These are phyloP conservation scores for Porites lobata DNA, from an alignment of 92 coral and sea anemone genomes.

Conservation along the genomic window DNA sequence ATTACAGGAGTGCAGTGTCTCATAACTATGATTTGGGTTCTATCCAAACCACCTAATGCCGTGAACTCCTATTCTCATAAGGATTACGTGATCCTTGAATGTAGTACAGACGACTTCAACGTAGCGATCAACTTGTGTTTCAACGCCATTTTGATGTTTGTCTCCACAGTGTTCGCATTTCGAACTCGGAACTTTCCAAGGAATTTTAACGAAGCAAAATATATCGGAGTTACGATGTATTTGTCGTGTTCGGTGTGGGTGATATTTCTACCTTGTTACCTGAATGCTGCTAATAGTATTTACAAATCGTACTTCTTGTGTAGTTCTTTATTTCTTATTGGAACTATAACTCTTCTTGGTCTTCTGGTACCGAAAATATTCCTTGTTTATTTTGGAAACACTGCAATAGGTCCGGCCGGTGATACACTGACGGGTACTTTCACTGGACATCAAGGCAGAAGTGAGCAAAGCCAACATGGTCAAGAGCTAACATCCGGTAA, in stretches of 20 bases:
- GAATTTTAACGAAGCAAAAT: conserved; percentile 98
- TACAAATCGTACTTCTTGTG: conserved; percentile 77
- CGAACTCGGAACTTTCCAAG: conserved; percentile 93
- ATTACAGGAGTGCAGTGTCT: conserved; percentile 83
- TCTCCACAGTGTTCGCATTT: conserved; percentile 92
- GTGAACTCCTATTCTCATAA: conserved; percentile 62
- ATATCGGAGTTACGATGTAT: conserved; percentile 94
- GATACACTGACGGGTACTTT: conserved; percentile 22
- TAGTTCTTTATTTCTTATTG: conserved; percentile 73
- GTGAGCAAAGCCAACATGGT: neutral
- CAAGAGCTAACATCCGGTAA: neutral
- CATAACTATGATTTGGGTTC: conserved; percentile 81
- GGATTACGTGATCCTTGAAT: conserved; percentile 71
- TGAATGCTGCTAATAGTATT: conserved; percentile 73
- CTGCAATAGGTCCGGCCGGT: conserved; percentile 48
- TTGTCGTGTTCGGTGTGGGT: conserved; percentile 96
- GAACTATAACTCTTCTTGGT: conserved; percentile 88
- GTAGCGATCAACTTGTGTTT: conserved; percentile 86
- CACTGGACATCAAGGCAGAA: conserved; percentile 11
- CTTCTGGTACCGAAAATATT: conserved; percentile 83
- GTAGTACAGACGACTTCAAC: conserved; percentile 65
- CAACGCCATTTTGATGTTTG: conserved; percentile 80
- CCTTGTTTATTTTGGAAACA: conserved; percentile 62
- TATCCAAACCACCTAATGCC: conserved; percentile 82
- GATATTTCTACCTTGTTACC: conserved; percentile 82